Conservation (phyloP, 2,888 invertebrate species). For the Sarcophaga variegata region DNA sequence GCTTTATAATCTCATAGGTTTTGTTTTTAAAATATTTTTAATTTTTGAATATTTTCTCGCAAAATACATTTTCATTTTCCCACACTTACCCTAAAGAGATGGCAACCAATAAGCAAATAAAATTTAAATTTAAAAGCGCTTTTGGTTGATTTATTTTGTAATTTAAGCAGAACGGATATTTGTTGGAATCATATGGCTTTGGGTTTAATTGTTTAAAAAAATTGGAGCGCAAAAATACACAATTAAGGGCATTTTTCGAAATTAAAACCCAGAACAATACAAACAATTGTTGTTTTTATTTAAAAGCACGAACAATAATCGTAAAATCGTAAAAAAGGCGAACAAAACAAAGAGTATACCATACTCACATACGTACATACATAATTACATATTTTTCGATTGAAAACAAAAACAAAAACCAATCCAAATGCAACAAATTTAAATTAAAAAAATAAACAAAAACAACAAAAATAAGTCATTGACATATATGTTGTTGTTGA, state of each 20-base stretch:
- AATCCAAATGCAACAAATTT: constrained; percentile 46
- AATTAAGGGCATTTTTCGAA: constrained; percentile 61
- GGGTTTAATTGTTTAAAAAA: constrained; percentile 45
- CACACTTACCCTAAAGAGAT: constrained; percentile 41
- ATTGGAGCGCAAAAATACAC: constrained; percentile 63
- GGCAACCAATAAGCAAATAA: not conserved
- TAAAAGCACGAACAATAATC: not conserved
- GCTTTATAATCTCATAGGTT: not conserved
- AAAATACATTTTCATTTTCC: constrained; percentile 24
- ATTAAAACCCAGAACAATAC: constrained; percentile 26
- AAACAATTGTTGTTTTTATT: constrained; percentile 22
- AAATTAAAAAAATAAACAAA: constrained; percentile 35
- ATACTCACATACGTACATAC: not conserved
- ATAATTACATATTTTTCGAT: constrained; percentile 10
- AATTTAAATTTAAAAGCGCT: constrained; percentile 15
- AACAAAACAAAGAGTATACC: not conserved
- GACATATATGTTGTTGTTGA: constrained; percentile 39
- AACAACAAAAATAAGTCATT: constrained; percentile 49
- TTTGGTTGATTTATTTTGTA: constrained; percentile 23
- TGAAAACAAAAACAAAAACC: not conserved
- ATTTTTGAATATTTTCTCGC: not conserved
- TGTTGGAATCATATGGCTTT: constrained; percentile 3
- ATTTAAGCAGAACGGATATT: constrained; percentile 53
- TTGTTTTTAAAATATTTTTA: not conserved
- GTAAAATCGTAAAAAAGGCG: not conserved